Evolutionary conservation across 2,113 vertebrate species (phyloP).

Genomic region (Thunnus thynnus): DNA sequence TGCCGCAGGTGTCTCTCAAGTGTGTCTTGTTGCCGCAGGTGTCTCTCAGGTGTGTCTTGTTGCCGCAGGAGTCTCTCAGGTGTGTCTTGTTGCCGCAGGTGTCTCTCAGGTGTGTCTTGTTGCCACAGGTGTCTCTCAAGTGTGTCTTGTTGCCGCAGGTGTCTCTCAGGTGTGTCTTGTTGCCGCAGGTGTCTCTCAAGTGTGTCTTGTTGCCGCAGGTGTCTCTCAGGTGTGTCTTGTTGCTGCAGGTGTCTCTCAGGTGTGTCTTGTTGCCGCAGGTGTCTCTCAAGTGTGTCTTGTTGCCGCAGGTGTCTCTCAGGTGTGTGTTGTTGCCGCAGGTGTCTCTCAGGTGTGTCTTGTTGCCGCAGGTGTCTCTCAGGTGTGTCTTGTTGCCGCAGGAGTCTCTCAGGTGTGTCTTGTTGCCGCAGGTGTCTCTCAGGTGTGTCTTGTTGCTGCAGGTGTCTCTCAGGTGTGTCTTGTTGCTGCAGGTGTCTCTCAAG

Average conservation of each 20-base stretch:
- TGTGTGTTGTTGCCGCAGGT: slow-evolving; percentile 79
- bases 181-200: slow-evolving; percentile 83
- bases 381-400: slow-evolving; percentile 79
- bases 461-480: slow-evolving; percentile 44
- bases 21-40: too few species aligned
- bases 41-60: too few species aligned
- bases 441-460: slow-evolving; percentile 79
- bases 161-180: too few species aligned
- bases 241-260: slow-evolving; percentile 83
- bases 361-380: slow-evolving; percentile 83
- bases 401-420: slow-evolving; percentile 44
- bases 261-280: slow-evolving; percentile 79
- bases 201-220: slow-evolving; percentile 79
- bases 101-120: too few species aligned
- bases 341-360: slow-evolving; percentile 43
- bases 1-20: too few species aligned
- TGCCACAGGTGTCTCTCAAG: too few species aligned
- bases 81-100: too few species aligned
- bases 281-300: slow-evolving; percentile 44
- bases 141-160: too few species aligned
- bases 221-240: slow-evolving; percentile 44
- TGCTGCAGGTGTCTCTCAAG: slow-evolving; percentile 83
- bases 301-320: slow-evolving; percentile 82
- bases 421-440: slow-evolving; percentile 82
- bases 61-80: too few species aligned